A percentile compares a stretch with the other conserved stretches of the same genome.
Conservation (phyloP, 2,113 vertebrate species). For the Oryzias curvinotus region DNA sequence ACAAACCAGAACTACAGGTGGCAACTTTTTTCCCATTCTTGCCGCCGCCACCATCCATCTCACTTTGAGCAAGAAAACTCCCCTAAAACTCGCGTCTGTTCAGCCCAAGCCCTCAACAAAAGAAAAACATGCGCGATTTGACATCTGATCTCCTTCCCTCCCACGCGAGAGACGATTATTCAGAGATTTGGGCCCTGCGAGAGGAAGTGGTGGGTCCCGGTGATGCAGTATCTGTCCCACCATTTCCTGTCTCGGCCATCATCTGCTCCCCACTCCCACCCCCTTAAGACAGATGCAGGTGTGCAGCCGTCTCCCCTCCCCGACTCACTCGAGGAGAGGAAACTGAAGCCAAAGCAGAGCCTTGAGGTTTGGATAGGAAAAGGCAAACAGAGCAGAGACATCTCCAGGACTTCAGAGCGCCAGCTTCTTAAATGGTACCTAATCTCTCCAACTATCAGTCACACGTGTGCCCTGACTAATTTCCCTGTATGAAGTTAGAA, state of each 20-base stretch:
- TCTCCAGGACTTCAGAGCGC: neutral
- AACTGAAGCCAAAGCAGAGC: slow-evolving; percentile 13
- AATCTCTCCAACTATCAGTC: neutral
- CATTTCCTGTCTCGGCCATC: slow-evolving; percentile 43
- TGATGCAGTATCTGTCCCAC: slow-evolving; percentile 30
- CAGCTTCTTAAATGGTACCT: slow-evolving; percentile 1
- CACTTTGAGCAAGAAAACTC: neutral
- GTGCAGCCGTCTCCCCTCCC: slow-evolving; percentile 29
- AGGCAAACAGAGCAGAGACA: neutral
- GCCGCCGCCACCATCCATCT: neutral
- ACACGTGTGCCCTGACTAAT: neutral
- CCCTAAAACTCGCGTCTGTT: slow-evolving; percentile 2
- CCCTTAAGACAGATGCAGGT: slow-evolving; percentile 58
- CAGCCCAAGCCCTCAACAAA: slow-evolving; percentile 30
- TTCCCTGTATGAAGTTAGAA: slow-evolving; percentile 1
- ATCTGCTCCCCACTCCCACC: slow-evolving; percentile 27
- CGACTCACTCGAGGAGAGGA: slow-evolving; percentile 32
- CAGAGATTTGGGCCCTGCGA: slow-evolving; percentile 17
- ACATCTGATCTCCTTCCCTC: slow-evolving; percentile 29
- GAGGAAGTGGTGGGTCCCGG: slow-evolving; percentile 30
- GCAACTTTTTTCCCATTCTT: neutral
- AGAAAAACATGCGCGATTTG: slow-evolving; percentile 36
- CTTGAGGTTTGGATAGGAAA: slow-evolving; percentile 8
- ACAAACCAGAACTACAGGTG: neutral
- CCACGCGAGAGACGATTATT: slow-evolving; percentile 38